These are phyloP conservation scores for Ephialtes manifestator DNA, from an alignment of 2,888 invertebrate genomes.

Conservation along the genomic window DNA sequence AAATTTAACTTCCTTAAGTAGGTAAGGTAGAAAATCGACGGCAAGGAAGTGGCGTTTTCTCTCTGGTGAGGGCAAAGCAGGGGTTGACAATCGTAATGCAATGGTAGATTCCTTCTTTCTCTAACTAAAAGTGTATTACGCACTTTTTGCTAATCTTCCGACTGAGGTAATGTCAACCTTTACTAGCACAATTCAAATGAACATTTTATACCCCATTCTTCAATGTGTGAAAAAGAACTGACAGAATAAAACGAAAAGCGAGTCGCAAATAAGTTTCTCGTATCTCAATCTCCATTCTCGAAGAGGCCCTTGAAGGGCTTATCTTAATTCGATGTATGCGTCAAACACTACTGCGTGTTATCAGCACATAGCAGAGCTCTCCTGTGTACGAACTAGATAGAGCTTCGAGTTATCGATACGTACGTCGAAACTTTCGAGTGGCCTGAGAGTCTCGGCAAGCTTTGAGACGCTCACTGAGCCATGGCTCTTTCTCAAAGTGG, in stretches of 20 bases:
- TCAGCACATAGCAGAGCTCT: constrained; percentile 24
- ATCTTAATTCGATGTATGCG: constrained; percentile 57
- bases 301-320: constrained; percentile 19
- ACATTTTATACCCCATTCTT: not conserved
- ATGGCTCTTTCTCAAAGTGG: constrained; percentile 22
- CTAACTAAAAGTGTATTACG: not conserved
- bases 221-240: not conserved
- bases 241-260: not conserved
- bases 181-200: not conserved
- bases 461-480: constrained; percentile 42
- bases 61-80: not conserved
- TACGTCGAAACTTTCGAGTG: constrained; percentile 45
- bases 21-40: not conserved
- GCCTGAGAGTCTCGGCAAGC: constrained; percentile 12
- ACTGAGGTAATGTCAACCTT: not conserved
- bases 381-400: constrained; percentile 42
- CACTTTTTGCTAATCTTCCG: not conserved
- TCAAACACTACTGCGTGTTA: constrained; percentile 22
- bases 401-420: constrained; percentile 56
- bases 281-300: constrained; percentile 15
- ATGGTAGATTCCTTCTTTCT: not conserved
- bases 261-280: constrained; percentile 14
- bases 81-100: not conserved
- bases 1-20: not conserved
- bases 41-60: not conserved